A percentile compares a stretch with the other conserved stretches of the same genome.
Conservation (phyloP, 92 coral and sea anemone genomes). For the Montipora capitata region DNA sequence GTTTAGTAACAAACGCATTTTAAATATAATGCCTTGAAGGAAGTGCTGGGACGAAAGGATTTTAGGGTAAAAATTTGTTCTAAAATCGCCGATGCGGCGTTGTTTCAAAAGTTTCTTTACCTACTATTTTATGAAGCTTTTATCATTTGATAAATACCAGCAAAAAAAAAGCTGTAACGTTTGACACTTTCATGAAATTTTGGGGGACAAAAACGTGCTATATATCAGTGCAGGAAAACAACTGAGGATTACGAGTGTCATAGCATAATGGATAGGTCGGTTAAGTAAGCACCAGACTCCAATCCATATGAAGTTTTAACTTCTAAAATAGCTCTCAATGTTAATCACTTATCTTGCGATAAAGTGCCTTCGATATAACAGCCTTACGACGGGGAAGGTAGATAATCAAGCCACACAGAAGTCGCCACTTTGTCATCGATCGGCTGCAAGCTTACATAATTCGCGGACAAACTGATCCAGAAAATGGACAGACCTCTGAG, state of each 20-base stretch:
- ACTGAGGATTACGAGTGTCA: neutral
- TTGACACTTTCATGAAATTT: neutral
- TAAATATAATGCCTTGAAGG: neutral
- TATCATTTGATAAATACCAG: neutral
- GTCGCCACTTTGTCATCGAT: neutral
- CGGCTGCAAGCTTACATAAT: neutral
- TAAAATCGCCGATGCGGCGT: neutral
- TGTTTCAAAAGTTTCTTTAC: neutral
- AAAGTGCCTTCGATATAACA: neutral
- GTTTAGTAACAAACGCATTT: neutral
- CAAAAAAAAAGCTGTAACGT: constrained; percentile 3
- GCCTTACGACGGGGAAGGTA: neutral
- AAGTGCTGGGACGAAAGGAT: neutral
- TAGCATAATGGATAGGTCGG: neutral
- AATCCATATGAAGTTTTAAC: neutral
- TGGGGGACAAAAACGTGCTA: neutral
- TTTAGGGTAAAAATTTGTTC: neutral
- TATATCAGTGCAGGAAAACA: neutral
- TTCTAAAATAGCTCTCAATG: neutral
- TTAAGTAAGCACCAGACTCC: neutral
- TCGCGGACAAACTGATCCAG: neutral
- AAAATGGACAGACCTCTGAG: neutral
- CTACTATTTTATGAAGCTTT: neutral
- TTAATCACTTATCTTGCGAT: too few relatives aligned
- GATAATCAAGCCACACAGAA: neutral